These are phyloP conservation scores for Champsocephalus esox DNA, from an alignment of 2,797 vertebrate genomes.

Conservation along the genomic window DNA sequence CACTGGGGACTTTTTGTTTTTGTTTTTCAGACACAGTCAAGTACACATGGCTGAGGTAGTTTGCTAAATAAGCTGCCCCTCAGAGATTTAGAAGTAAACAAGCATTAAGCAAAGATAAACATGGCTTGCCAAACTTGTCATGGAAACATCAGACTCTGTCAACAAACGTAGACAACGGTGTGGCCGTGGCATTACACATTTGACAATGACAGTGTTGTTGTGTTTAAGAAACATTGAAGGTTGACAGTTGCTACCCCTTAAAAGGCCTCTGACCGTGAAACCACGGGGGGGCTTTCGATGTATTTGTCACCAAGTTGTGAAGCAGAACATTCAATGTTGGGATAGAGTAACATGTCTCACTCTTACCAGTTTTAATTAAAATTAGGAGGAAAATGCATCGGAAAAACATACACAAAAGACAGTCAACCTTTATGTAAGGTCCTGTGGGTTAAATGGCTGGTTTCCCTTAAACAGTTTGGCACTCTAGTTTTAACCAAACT, in stretches of 20 bases:
- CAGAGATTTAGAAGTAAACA: slow-evolving; percentile 76
- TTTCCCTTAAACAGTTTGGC: neutral
- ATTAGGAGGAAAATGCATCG: neutral
- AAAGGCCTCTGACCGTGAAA: slow-evolving; percentile 24
- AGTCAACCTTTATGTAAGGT: slow-evolving; percentile 12
- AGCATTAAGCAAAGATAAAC: slow-evolving; percentile 76
- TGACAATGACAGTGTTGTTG: slow-evolving; percentile 48
- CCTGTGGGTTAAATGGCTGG: neutral
- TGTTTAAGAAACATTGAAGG: slow-evolving; percentile 30
- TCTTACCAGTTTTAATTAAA: neutral
- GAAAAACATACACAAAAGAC: neutral
- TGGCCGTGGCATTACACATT: slow-evolving; percentile 30
- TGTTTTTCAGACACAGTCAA: slow-evolving; percentile 80
- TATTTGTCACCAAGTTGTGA: slow-evolving; percentile 28
- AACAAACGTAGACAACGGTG: slow-evolving; percentile 44
- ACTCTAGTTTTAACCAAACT: neutral
- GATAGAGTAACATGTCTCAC: slow-evolving; percentile 2
- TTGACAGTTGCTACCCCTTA: slow-evolving; percentile 39
- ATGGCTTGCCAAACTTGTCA: slow-evolving; percentile 68
- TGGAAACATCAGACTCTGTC: slow-evolving; percentile 73
- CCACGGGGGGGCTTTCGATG: slow-evolving; percentile 42
- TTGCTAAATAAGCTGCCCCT: slow-evolving; percentile 68
- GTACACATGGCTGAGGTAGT: slow-evolving; percentile 76
- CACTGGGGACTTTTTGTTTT: slow-evolving; percentile 82
- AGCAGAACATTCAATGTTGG: slow-evolving; percentile 26